These are phyloP conservation scores for Micronisus gabar DNA, from an alignment of 2,113 vertebrate genomes.

Conservation along the genomic window DNA sequence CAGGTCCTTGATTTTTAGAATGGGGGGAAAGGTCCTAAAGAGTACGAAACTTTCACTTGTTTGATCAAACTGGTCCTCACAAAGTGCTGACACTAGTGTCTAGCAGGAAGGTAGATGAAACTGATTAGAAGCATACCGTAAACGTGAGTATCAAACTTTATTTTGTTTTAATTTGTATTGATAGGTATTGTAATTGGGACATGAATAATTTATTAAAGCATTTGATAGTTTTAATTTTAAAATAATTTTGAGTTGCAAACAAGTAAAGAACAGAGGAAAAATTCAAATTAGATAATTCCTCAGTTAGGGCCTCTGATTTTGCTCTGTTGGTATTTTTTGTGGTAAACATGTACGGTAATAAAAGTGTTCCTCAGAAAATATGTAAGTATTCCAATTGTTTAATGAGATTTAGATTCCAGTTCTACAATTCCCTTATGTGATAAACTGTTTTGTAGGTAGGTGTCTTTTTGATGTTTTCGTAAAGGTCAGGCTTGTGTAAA, in stretches of 20 bases:
- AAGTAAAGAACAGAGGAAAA: background rate
- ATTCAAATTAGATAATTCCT: background rate
- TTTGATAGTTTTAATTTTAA: background rate
- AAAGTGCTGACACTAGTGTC: background rate
- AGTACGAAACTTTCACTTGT: background rate
- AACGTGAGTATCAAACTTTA: conserved; percentile 20
- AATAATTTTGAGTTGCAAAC: background rate
- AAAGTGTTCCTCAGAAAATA: background rate
- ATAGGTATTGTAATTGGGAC: background rate
- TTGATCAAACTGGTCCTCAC: background rate
- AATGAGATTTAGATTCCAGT: background rate
- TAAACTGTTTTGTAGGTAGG: background rate
- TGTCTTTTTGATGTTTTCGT: background rate
- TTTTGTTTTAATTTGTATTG: background rate
- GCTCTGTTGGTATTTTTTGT: background rate
- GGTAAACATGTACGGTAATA: background rate
- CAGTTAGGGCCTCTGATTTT: background rate
- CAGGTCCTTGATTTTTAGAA: conserved; percentile 65
- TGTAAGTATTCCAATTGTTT: background rate
- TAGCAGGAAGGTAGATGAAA: background rate
- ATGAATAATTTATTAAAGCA: background rate
- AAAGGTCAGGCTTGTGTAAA: background rate
- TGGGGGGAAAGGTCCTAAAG: conserved; percentile 41
- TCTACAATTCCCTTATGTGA: background rate
- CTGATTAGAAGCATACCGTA: background rate